Conservation (phyloP, 2,113 vertebrate species). For the Rhinolophus sinicus region DNA sequence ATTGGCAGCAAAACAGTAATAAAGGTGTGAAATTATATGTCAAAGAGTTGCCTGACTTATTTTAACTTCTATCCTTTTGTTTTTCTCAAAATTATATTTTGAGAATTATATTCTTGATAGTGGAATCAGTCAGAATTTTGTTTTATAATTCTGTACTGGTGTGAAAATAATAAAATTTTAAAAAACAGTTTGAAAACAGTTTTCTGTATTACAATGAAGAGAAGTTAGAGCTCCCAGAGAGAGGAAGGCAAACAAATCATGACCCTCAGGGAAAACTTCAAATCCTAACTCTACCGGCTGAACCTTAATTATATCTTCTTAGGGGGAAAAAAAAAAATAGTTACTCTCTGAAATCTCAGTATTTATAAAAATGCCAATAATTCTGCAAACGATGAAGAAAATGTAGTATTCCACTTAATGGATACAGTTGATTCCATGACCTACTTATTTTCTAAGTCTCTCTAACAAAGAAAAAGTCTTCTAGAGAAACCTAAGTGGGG, state of each 20-base stretch:
- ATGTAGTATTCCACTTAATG: constrained; percentile 34
- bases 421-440: constrained; percentile 29
- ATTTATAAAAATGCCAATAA: neutral
- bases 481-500: constrained; percentile 28
- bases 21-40: neutral
- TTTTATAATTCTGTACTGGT: neutral
- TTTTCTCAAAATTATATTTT: neutral
- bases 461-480: constrained; percentile 54
- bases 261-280: neutral
- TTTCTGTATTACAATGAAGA: neutral
- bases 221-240: neutral
- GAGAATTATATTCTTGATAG: neutral
- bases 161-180: neutral
- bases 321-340: neutral
- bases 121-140: neutral
- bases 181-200: neutral
- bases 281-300: neutral
- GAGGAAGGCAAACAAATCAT: neutral
- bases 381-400: constrained; percentile 39
- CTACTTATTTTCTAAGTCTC: neutral
- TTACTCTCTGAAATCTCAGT: neutral
- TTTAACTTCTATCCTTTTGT: neutral
- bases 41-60: neutral
- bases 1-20: neutral
- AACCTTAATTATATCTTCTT: neutral